Base-by-base conservation (phyloP, 2,888 invertebrate species). In the Tachina fera region DNA sequence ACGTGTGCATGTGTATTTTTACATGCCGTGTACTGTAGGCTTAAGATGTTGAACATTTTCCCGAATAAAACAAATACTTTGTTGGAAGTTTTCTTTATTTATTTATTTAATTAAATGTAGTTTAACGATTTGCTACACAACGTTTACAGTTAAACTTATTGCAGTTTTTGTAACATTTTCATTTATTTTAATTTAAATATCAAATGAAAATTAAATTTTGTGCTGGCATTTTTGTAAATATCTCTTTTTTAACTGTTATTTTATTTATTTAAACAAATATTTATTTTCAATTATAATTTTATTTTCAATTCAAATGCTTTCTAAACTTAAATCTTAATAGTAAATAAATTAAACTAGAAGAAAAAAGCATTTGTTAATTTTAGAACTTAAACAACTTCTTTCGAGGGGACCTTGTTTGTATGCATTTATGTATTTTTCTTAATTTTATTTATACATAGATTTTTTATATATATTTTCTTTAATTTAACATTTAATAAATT, bases 371-470 rank as follows among this genome's bases (percentile, higher is more conserved):
- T 67, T 77, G 41, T 43, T 41, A n/a, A 43, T 10, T 19, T 61
- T 3, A 19, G 14, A 47, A 61, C 14, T 39, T n/a, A 65, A 67
- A 67, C 45, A 82, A 70, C 70, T 70, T 75, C 85, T 86, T 82
- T 83, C 86, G 71, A 60, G 71, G 84, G 86, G 70, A 79, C 82
- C 85, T 71, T 72, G 53, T 63, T 75, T 60, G 65, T 65, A 19
- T 56, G 60, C 22, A 5, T 16, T 31, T 58, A 49, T 51, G 53
- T 53, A 10, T 31, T 53, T 43, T 39, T 45, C 19, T 22, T 5
- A 22, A 22, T 39, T 31, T 22, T 51, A 9, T 22, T 49, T 60
- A 53, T 63, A 2, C 41, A 9, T 43, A 3, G 45, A 43, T 60
- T 43, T 84, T 6, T 41, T 8, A 39, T 72, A 39, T 72, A 14